These are phyloP conservation scores for Papilio aristodemus DNA, from an alignment of 1,140 invertebrate genomes.

Conservation along the genomic window DNA sequence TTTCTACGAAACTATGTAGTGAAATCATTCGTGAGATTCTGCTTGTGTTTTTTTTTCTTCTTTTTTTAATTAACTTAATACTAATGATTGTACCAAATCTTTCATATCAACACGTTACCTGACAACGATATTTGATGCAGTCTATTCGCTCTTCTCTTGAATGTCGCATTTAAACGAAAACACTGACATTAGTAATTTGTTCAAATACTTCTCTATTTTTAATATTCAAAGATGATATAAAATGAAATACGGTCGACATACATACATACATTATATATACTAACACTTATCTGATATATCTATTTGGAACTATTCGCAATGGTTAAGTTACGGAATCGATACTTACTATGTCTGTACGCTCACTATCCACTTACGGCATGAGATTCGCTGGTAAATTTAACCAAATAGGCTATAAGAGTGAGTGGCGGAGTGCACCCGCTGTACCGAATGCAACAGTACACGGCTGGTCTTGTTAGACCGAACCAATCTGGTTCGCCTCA, in stretches of 20 bases:
- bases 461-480: slow-evolving; percentile 52
- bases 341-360: slow-evolving; percentile 37
- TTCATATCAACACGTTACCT: too few species aligned
- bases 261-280: not conserved
- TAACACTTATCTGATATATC: not conserved
- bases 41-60: not conserved
- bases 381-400: slow-evolving; percentile 65
- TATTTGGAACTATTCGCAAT: slow-evolving; percentile 38
- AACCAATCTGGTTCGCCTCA: slow-evolving; percentile 55
- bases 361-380: slow-evolving; percentile 53
- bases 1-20: slow-evolving; percentile 28
- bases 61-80: not conserved
- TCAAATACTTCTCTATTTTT: not conserved
- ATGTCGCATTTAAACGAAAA: too few species aligned
- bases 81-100: not conserved
- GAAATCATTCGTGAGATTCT: slow-evolving; percentile 29
- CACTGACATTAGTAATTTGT: not conserved
- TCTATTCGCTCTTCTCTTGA: too few species aligned
- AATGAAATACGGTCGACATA: not conserved
- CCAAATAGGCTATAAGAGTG: slow-evolving; percentile 66
- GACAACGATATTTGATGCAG: too few species aligned
- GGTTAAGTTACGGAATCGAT: slow-evolving; percentile 50
- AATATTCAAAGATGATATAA: not conserved
- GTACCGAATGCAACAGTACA: slow-evolving; percentile 53
- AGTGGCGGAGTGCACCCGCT: slow-evolving; percentile 51